Base-by-base conservation (phyloP, 2,888 invertebrate genomes). In the Thymelicus lineola region DNA sequence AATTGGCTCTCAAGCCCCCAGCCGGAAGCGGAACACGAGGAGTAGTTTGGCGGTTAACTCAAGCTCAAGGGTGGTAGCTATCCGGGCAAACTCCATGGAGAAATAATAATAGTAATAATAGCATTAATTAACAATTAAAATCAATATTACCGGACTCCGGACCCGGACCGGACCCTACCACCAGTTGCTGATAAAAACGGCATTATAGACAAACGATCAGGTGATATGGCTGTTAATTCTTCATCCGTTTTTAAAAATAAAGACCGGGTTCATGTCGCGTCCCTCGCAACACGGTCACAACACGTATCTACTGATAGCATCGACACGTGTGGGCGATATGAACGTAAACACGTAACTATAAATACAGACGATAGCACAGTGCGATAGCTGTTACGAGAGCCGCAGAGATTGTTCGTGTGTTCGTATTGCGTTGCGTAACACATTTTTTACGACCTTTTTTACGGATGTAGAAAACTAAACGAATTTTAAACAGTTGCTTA, bases 251-350 rank as follows among this genome's bases (percentile, higher is more conserved):
- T 55, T 7, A 14, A 55, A 28, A 14, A 28, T 55, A 14, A 55
- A 55, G 35, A 7, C 28, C 14, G 28, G 14, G 28, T 55, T 14
- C 28, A 55, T 17, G 28, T 28, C 10, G 20, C 28, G 55, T 28
- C 14, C 55, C 12, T 17, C 12, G 28, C 14, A 55, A 14, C 55
- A 14, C 17, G 28, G 35, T 28, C 55, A 14, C 28, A 14, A 14
- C 28, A 14, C 55, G 55, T 53, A 55, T 55, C 55, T 55, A 55
- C 55, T 55, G 55, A 55, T 55, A 55, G 28, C 55, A 55, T 55
- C 55, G 55, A 55, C 55, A 55, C 55, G 55, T 55, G 55, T 55
- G 55, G 55, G 55, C 55, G 55, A 55, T 55, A 55, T 12, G 55
- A 35, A 55, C 28, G 55, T 53, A 53, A 53, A 53, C 53, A 53